These are phyloP conservation scores for Scatophagus argus DNA, from an alignment of 2,113 vertebrate genomes.

Conservation along the genomic window DNA sequence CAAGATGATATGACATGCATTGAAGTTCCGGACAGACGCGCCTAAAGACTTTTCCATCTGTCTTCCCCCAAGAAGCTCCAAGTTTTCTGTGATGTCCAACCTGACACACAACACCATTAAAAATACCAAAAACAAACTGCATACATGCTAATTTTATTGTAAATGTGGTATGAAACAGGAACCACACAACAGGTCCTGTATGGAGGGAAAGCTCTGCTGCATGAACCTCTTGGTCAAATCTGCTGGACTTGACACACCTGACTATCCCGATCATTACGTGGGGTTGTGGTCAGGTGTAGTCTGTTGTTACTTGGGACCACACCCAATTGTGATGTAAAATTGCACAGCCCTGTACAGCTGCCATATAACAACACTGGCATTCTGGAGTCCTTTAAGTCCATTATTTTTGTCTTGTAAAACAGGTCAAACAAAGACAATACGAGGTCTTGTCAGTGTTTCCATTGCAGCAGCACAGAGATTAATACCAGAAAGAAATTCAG, in stretches of 20 bases:
- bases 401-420: neutral
- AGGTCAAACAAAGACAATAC: neutral
- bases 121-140: no score
- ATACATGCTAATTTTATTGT: no score
- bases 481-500: constrained; percentile 1
- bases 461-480: constrained; percentile 10
- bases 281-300: constrained; percentile 10
- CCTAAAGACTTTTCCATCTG: no score
- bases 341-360: neutral
- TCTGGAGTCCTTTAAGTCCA: neutral
- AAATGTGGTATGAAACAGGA: no score
- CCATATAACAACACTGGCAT: no score
- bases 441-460: constrained; percentile 6
- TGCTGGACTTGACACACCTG: constrained; percentile 4
- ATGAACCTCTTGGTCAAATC: neutral
- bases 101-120: no score
- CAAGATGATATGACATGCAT: no score
- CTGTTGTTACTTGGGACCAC: neutral
- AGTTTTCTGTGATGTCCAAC: no score
- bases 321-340: neutral
- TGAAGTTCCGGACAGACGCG: no score
- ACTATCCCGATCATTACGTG: neutral
- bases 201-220: neutral
- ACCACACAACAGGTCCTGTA: neutral
- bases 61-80: no score